Evolutionary conservation across 2,113 vertebrate genomes (phyloP), one percentile per base, ranked within the genome.

Genomic region (Indicator maculatus): DNA sequence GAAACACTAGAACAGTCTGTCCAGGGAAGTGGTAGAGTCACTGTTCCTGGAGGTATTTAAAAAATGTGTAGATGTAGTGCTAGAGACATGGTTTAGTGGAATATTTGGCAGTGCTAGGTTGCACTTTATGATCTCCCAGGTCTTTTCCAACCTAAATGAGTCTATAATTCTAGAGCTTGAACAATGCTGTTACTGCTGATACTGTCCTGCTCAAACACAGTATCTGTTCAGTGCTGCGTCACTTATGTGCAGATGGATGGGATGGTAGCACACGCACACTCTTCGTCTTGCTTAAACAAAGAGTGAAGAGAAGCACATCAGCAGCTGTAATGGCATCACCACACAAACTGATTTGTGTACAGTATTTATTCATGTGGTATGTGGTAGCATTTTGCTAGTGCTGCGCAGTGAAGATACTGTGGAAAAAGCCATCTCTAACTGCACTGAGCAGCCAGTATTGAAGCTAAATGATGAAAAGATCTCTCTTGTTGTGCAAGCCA

Each of bases 401-500:
- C 45, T 58, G 5, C 17, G 47, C 38, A 80, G 45, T 0, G 0
- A 83, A 66, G 41, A 38, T 47, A 20, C 38, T 76, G 50, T 67
- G n/a, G 44, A 3, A 50, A 89, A 86, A 89, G 16, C 10, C 10
- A 6, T 27, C 18, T 71, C 59, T 67, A 41, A 21, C 16, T 26
- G 33, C 28, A 28, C 6, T 18, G n/a, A 16, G 9, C 6, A 4
- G 4, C 17, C 0, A 1, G 26, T 16, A 17, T 19, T 19, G 63
- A 87, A 81, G 5, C 33, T 50, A 39, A 83, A 47, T 18, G 12
- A 27, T 28, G 15, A 27, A 33, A 72, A 83, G 39, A 27, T 45
- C 18, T 80, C 16, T 77, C 23, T 45, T 72, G 20, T 28, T 52
- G 71, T 86, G 38, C 36, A 63, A 66, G 18, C 19, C 58, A 66